Evolutionary conservation across 2,888 invertebrate species (phyloP).

Genomic region (Drosophila stalkeri): DNA sequence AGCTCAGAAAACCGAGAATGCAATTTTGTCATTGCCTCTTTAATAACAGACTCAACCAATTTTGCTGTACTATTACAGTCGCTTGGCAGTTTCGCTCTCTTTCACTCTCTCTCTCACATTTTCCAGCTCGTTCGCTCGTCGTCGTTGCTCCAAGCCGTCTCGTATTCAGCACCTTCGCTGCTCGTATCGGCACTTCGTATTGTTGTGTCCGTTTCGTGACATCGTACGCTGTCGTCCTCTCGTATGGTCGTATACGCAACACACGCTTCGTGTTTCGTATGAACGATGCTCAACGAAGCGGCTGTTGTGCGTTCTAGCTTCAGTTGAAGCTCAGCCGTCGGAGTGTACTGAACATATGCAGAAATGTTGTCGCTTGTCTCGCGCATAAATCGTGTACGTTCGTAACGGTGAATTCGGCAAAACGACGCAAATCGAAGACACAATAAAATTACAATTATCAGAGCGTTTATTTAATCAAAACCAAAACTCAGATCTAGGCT

Average conservation of each 20-base stretch:
- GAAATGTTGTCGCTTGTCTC: constrained; percentile 68
- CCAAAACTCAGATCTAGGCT: neutral
- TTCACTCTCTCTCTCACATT: neutral
- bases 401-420: constrained; percentile 42
- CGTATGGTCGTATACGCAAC: constrained; percentile 18
- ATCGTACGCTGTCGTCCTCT: constrained; percentile 34
- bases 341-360: constrained; percentile 81
- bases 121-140: neutral
- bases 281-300: constrained; percentile 45
- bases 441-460: neutral
- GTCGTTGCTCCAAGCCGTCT: neutral
- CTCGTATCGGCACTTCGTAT: constrained; percentile 28
- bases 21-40: neutral
- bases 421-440: constrained; percentile 26
- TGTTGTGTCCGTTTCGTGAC: constrained; percentile 6
- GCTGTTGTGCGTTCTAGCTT: constrained; percentile 61
- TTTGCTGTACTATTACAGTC: neutral
- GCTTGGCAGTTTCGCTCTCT: neutral
- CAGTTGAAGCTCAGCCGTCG: constrained; percentile 85
- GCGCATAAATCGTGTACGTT: constrained; percentile 52
- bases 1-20: neutral
- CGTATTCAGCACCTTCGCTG: constrained; percentile 41
- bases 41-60: neutral
- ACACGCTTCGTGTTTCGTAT: constrained; percentile 13
- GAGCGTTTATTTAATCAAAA: constrained; percentile 1